These are phyloP conservation scores for Formicarius rufipectus DNA, from an alignment of 2,113 vertebrate genomes.

Conservation along the genomic window DNA sequence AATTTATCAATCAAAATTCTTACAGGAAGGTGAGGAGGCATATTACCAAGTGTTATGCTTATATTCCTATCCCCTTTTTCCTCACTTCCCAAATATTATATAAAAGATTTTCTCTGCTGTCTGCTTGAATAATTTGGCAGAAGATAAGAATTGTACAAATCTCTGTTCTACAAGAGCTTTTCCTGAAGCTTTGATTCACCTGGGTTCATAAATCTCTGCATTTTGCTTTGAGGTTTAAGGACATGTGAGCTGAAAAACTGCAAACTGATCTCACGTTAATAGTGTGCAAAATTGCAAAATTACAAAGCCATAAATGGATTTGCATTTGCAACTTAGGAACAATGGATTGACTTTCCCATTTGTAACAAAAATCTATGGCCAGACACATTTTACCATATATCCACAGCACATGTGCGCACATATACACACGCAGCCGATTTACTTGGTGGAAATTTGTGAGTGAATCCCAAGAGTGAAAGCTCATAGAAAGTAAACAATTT, in stretches of 20 bases:
- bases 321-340: conserved; percentile 36
- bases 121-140: conserved; percentile 6
- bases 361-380: background rate
- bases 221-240: conserved; percentile 47
- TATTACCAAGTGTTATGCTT: background rate
- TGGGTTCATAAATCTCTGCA: conserved; percentile 45
- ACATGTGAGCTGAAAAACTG: conserved; percentile 21
- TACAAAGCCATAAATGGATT: conserved; percentile 45
- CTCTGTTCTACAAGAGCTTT: conserved; percentile 31
- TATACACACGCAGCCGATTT: background rate
- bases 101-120: conserved; percentile 10
- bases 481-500: conserved; percentile 22
- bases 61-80: background rate
- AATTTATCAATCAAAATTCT: conserved; percentile 23
- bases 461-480: conserved; percentile 12
- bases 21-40: background rate
- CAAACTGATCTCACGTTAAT: conserved; percentile 16
- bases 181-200: conserved; percentile 54
- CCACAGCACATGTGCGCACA: background rate
- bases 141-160: conserved; percentile 51
- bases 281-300: conserved; percentile 27
- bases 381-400: background rate
- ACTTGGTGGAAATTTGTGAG: conserved; percentile 5
- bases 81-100: conserved; percentile 6
- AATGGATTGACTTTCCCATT: background rate